Evolutionary conservation across 2,888 invertebrate species (phyloP), one percentile per base, ranked within the genome.

Genomic region (Heliothis peltigera): DNA sequence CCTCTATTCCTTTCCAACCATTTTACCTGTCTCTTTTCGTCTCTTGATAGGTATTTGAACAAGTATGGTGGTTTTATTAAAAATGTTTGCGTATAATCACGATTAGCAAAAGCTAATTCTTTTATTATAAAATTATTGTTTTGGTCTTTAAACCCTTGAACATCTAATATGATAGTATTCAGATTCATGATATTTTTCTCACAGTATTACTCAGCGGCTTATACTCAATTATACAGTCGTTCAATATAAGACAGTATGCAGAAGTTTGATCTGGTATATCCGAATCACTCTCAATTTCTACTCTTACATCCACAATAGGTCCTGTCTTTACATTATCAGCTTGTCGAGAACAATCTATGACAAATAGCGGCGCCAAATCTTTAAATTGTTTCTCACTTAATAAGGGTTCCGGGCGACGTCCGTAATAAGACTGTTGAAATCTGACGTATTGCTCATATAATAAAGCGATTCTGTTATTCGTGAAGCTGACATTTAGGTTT

Each of bases 151-250:
- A 60, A 60, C 8, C 51, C 52, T 39, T 60, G 52, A 2, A 53
- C 22, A 5, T 60, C 52, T 10, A 60, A 1, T 22, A 60, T 35
- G 3, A 53, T n/a, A n/a, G n/a, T n/a, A n/a, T n/a, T n/a, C n/a
- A n/a, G 1, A 8, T 58, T 58, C 58, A 58, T 58, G 58, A 51
- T 59, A 59, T 42, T 19, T 59, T 59, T 5, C 10, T 51, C 12
- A 52, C 51, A 15, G 8, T 52, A 7, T 52, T 59, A 2, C 59
- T 57, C 1, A 57, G 1, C 0, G 48, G 57, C 1, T 47, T 56
- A 7, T 49, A 28, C 5, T 57, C 57, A 25, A 48, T 15, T 3
- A 52, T 46, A 4, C 51, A 52, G 1, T 62, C 63, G 39, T 57
- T 63, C 0, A 57, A 21, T 12, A 55, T 62, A 10, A 64, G 47